Base-by-base conservation (phyloP, 2,797 vertebrate species). In the Platalea minor region DNA sequence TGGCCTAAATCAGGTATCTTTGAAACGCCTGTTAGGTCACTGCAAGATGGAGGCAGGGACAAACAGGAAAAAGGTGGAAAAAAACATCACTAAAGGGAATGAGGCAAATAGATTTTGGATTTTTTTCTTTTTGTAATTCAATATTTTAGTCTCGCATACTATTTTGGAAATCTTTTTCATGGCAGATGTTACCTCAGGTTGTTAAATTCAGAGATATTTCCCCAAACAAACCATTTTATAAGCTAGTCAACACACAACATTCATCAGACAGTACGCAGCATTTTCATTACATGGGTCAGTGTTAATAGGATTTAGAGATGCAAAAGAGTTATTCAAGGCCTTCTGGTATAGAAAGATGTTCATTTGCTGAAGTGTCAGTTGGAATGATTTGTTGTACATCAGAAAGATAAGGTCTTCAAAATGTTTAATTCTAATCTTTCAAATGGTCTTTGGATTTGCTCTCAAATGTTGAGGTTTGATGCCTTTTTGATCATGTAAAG, bases 181-280 rank as follows among this genome's bases (percentile, higher is more conserved):
- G 25, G 48, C 21, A 91, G 11, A 43, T 91, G 28, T 37, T 85
- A 88, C 20, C 33, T 54, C 17, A 54, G 43, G 21, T 89, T 93
- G 41, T 75, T 76, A 83, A 89, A 87, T 41, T 76, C 28, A 70
- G 35, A 90, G 26, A 50, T 72, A 76, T 43, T 85, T 89, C 95
- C 54, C 45, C 29, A 94, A 91, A 89, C 57, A 96, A 97, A 96
- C 95, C 96, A 97, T 96, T 97, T 97, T 97, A 96, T 97, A 97
- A 96, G 96, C 14, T 19, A 85, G 74, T 50, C 43, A 94, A 80
- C 72, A 92, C 80, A 92, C 93, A 87, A 78, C 78, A 95, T 37
- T 92, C 53, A 89, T 65, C 64, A 96, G 84, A 21, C 86, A 95
- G 18, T 74, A 91, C 16, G 51, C 70, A 96, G 75, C 84, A 92